Conservation (phyloP, 2,797 vertebrate genomes). For the Alosa sapidissima region DNA sequence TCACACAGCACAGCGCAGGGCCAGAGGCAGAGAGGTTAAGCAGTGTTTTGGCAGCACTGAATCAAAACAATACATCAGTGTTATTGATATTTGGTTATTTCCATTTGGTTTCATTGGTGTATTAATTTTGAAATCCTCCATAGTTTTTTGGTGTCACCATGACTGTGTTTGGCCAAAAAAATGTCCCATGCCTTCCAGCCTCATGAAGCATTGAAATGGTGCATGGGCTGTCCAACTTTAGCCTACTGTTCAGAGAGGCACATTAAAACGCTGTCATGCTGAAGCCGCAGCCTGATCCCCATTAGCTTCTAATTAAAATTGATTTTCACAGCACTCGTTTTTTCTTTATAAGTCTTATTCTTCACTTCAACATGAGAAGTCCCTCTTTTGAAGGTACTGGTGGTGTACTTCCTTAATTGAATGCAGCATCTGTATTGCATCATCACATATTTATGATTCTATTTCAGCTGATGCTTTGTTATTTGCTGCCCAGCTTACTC, state of each 20-base stretch:
- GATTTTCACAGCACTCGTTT: not conserved
- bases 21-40: too few species aligned
- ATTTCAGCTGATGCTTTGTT: not conserved
- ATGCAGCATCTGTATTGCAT: not conserved
- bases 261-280: not conserved
- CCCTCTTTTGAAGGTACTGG: too few species aligned
- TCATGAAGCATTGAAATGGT: not conserved
- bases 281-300: not conserved
- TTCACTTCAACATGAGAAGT: not conserved
- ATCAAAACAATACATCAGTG: not conserved
- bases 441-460: slow-evolving; percentile 7
- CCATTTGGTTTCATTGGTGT: not conserved
- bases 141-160: not conserved
- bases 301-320: not conserved
- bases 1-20: too few species aligned
- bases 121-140: slow-evolving; percentile 1
- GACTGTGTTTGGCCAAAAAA: not conserved
- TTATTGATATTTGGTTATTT: not conserved
- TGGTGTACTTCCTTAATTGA: not conserved
- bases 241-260: not conserved
- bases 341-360: not conserved
- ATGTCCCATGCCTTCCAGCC: not conserved
- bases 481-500: not conserved
- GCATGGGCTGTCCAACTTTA: not conserved
- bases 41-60: too few species aligned